Evolutionary conservation across 2,888 invertebrate genomes (phyloP).

Genomic region (Ametastegia equiseti): DNA sequence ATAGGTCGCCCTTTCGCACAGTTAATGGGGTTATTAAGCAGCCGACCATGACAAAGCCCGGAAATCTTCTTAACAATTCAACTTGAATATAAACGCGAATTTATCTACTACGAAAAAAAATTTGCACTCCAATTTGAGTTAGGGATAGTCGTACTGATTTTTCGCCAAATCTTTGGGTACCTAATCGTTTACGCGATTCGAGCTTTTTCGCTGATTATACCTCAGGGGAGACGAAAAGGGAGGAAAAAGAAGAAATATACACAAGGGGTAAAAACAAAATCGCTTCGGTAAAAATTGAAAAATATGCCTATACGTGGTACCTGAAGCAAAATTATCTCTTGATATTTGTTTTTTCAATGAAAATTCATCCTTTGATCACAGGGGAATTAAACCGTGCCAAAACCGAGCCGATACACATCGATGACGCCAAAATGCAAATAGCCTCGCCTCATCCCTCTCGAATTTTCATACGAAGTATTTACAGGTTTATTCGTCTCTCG

Average conservation of each 20-base stretch:
- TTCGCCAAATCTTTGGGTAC: too few species aligned
- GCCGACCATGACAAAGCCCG: conserved; percentile 6
- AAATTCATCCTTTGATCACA: conserved; percentile 23
- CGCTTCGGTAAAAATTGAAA: neutral
- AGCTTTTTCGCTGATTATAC: neutral
- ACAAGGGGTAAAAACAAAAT: neutral
- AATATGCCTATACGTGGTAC: neutral
- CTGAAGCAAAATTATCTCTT: neutral
- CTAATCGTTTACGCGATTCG: too few species aligned
- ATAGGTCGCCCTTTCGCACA: neutral
- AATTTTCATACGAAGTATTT: neutral
- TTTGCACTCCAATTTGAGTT: too few species aligned
- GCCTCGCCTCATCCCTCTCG: too few species aligned
- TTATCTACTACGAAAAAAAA: neutral
- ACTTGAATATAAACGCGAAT: neutral
- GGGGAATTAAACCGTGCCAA: neutral
- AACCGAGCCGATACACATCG: conserved; percentile 6
- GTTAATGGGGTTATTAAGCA: conserved; percentile 27
- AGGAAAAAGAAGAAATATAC: too few species aligned
- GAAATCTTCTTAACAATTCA: conserved; percentile 4
- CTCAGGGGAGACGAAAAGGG: too few species aligned
- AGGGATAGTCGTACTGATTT: too few species aligned
- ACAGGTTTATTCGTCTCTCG: neutral
- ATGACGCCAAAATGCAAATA: neutral
- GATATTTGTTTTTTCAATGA: conserved; percentile 5